Evolutionary conservation across 2,888 invertebrate species (phyloP), one percentile per base, ranked within the genome.

Genomic region (Melieria crassipennis): DNA sequence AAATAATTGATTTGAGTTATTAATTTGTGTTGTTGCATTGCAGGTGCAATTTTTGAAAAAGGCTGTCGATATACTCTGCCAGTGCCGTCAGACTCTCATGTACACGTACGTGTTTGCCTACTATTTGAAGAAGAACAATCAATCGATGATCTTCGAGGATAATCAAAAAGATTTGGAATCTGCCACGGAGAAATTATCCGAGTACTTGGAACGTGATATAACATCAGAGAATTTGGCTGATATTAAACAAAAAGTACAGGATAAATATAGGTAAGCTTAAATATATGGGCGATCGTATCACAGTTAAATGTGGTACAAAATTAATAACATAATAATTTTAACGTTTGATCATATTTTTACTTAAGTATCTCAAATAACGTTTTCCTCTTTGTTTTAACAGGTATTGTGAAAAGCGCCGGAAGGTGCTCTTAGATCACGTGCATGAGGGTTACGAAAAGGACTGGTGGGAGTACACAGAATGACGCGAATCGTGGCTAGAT

Each of bases 101-200:
- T 99, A 97, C 89, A 99, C 99, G 65, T 99, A 99, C 87, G 98
- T 98, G 79, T 99, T 99, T 90, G 99, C 99, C 82, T 99, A 97
- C 89, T 99, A 99, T 88, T 91, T 99, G 85, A 92, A 92, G 87
- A 97, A 97, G 89, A 99, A 97, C 90, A 99, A 99, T 89, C 98
- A 99, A 89, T 96, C 97, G 82, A 94, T 95, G 88, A 98, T 99
- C 87, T 99, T 99, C 88, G 98, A 99, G 91, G 97, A 96, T 88
- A 98, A 98, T 91, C 98, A 99, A 90, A 94, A 94, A 84, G 98
- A 99, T 90, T 90, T 99, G 82, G 99, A 99, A 89, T 94, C 94
- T 81, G 97, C 99, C 79, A 99, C 99, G 52, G 99, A 99, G 89
- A 95, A 93, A 79, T 90, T 99, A 78, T 98, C 98, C 43, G 98